Base-by-base conservation (phyloP, 2,113 vertebrate genomes). In the Nettapus auritus region DNA sequence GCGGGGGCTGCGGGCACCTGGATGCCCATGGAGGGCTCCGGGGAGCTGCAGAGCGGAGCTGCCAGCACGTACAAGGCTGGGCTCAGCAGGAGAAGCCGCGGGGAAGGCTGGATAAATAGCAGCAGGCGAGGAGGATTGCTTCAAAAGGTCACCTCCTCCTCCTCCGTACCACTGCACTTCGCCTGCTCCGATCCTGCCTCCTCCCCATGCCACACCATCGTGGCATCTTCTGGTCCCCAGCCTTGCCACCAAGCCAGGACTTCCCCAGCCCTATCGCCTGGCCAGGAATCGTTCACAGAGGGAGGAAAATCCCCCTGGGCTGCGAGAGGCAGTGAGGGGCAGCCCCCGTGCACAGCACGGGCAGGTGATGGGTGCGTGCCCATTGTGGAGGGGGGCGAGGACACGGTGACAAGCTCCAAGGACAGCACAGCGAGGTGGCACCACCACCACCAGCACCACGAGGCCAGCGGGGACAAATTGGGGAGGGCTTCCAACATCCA, bases 91-190 rank as follows among this genome's bases (percentile, higher is more conserved):
- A 85, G 79, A 5, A 93, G 81, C 68, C 0, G 0, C 69, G 33
- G 84, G 74, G 82, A 91, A 44, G 5, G 53, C 57, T 88, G 92
- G 67, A 86, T 89, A 96, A 97, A 91, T 66, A 95, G 85, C 96
- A 93, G 85, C 1, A 0, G 70, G 67, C 2, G 5, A 91, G 79
- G 70, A 42, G 34, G 4, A 62, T 60, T 40, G 38, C 92, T 93
- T 48, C 85, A 73, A 95, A 96, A 95, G 88, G 92, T 96, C 95
- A 91, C 38, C 1, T 6, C 82, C 91, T 95, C 82, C 91, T 95
- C 88, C 84, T 68, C 81, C 1, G 6, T 2, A 2, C 88, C 17
- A 21, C 86, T 82, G 34, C n/a, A 70, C 38, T 42, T 63, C 18
- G 2, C 59, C 69, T 26, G 0, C 62, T 63, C 8, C 11, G 1